A percentile compares a stretch with the other conserved stretches of the same genome.
Conservation (phyloP, 2,888 invertebrate species). For the Rambutsinella grinnellia region DNA sequence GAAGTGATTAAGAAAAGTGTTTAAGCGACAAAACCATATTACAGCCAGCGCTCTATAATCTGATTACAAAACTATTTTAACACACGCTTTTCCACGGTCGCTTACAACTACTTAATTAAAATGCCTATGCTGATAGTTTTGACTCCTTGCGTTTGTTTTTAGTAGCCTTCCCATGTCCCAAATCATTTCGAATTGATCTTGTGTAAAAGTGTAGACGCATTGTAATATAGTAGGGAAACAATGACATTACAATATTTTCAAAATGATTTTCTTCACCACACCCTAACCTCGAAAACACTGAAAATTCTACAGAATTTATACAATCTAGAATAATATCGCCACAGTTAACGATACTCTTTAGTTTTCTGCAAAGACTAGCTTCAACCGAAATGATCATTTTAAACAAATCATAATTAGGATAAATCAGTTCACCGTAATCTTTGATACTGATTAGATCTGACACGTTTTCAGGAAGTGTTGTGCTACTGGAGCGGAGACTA, state of each 20-base stretch:
- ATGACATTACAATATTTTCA: neutral
- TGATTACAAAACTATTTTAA: no score
- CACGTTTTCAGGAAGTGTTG: neutral
- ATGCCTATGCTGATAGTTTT: no score
- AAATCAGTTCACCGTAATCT: neutral
- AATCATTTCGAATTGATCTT: neutral
- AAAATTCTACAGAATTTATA: neutral
- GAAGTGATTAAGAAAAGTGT: no score
- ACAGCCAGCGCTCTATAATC: no score
- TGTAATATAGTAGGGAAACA: slow-evolving; percentile 32
- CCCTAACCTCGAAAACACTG: neutral
- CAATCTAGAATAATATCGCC: slow-evolving; percentile 21
- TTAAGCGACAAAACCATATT: no score
- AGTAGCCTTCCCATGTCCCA: slow-evolving; percentile 31
- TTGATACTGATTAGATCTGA: neutral
- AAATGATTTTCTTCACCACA: neutral
- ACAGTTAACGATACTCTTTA: neutral
- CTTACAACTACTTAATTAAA: no score
- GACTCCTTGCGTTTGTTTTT: slow-evolving; percentile 27
- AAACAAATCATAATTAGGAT: neutral
- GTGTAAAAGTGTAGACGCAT: slow-evolving; percentile 25
- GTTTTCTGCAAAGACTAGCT: neutral
- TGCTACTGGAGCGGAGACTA: neutral
- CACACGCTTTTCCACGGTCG: no score
- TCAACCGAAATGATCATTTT: neutral